Base-by-base conservation (phyloP, 2,888 invertebrate species). In the Euphydryas editha region DNA sequence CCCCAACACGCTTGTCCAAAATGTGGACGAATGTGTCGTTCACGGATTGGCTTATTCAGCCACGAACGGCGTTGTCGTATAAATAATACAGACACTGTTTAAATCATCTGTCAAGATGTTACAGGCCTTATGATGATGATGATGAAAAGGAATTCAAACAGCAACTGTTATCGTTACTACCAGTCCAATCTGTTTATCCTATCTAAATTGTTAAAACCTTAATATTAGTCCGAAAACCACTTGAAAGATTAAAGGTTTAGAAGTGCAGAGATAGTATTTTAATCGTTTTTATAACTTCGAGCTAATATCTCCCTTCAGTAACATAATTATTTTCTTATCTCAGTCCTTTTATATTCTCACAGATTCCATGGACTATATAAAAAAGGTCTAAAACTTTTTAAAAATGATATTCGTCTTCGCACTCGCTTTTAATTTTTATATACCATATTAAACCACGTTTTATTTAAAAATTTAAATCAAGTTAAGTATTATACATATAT, bases 371-470 rank as follows among this genome's bases (percentile, higher is more conserved):
- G 49, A 57, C 51, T 57, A 30, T 36, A 44, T n/a, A n/a, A n/a
- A 55, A 59, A 62, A 17, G 61, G 49, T 42, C 39, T 15, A 58
- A 68, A 57, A 55, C 56, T 47, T 37, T 21, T 18, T 51, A n/a
- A 57, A 20, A 24, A 4, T 24, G 24, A 24, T 24, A 24, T 6
- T 24, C 2, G 6, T 24, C 24, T 24, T n/a, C n/a, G n/a, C n/a
- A n/a, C n/a, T n/a, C n/a, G n/a, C n/a, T n/a, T n/a, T n/a, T n/a
- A n/a, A n/a, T n/a, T n/a, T n/a, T n/a, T n/a, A n/a, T n/a, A n/a
- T n/a, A n/a, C n/a, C n/a, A n/a, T n/a, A n/a, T n/a, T n/a, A n/a
- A n/a, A n/a, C n/a, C n/a, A n/a, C n/a, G n/a, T n/a, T n/a, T n/a
- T n/a, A n/a, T n/a, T n/a, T n/a, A n/a, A n/a, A n/a, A n/a, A n/a